A percentile compares a stretch with the other conserved stretches of the same genome.
Conservation (phyloP, 1,140 invertebrate species). For the Archivesica marissinica region DNA sequence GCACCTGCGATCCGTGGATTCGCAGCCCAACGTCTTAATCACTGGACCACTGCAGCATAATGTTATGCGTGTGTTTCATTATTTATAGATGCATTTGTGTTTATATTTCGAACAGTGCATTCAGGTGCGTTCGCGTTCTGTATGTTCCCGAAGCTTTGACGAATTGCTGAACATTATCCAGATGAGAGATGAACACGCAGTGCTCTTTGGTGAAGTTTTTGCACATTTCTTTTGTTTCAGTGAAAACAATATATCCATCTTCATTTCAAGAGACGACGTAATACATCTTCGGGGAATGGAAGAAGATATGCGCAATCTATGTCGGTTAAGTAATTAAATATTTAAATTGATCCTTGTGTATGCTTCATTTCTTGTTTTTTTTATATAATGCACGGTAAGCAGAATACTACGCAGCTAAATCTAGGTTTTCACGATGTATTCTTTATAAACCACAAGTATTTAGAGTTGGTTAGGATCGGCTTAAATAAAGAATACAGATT, state of each 20-base stretch:
- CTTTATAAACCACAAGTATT: slow-evolving; percentile 37
- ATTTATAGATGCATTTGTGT: too few relatives aligned
- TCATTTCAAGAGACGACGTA: neutral
- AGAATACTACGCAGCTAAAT: slow-evolving; percentile 6
- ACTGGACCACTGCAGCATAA: too few relatives aligned
- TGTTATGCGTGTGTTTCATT: too few relatives aligned
- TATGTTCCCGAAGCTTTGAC: too few relatives aligned
- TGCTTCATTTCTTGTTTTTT: neutral
- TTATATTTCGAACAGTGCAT: too few relatives aligned
- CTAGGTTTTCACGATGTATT: neutral
- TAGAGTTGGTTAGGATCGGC: slow-evolving; percentile 22
- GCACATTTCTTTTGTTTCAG: neutral
- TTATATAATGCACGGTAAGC: neutral
- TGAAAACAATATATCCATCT: neutral
- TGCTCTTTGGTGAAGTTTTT: too few relatives aligned
- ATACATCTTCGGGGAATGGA: neutral
- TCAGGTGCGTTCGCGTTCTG: too few relatives aligned
- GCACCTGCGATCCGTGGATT: too few relatives aligned
- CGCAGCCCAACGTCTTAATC: too few relatives aligned
- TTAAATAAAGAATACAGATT: neutral
- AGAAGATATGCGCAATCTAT: neutral
- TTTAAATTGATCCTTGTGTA: neutral
- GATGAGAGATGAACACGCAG: too few relatives aligned
- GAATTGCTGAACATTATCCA: too few relatives aligned
- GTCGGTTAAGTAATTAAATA: neutral